Evolutionary conservation across 64 coral and sea anemone species (phyloP), one percentile per base, ranked within the genome.

Genomic region (Montipora efflorescens): DNA sequence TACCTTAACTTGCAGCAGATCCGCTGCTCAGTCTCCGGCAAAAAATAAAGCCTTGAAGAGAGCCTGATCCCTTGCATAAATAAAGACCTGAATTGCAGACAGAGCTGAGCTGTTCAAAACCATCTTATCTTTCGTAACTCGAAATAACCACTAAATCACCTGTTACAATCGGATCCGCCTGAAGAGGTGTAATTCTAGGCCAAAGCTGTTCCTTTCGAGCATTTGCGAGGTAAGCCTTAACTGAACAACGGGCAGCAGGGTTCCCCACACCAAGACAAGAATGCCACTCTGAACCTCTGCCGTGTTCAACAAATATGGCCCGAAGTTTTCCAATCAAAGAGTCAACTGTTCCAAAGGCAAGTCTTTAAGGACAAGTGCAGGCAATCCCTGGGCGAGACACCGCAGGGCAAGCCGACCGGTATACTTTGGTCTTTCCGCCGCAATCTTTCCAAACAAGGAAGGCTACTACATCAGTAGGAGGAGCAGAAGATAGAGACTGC

Each of bases 361-460:
- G 73, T 8, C 83, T n/a, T 45, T 28, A 48, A 13, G 91, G 91
- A 28, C 83, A 93, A 61, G 23, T 53, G 14, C 74, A 87, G 49
- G 74, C 22, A 1, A 58, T 58, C 22, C 14, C 82, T 59, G 46
- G 51, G 2, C 36, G 62, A 16, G 59, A 70, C 25, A 92, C 44
- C 5, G n/a, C 19, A n/a, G 50, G 76, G 51, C 84, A 79, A 45
- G n/a, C 48, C n/a, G 75, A 51, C 18, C 44, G 43, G 73, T 90
- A 78, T 3, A 94, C 67, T 8, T 48, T 61, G 8, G 93, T 94
- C 50, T 44, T 94, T 13, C 78, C 93, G 23, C 15, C 21, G 15
- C 8, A 9, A 77, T 94, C 78, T 70, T 94, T 94, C 93, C 93
- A 94, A 12, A 94, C 58, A 20, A 90, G 66, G 59, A 90, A 94